Percentiles rank a stretch among this genome's conserved stretches.
Evolutionary conservation across 2,797 vertebrate species (phyloP).

Genomic region (Clamator glandarius): DNA sequence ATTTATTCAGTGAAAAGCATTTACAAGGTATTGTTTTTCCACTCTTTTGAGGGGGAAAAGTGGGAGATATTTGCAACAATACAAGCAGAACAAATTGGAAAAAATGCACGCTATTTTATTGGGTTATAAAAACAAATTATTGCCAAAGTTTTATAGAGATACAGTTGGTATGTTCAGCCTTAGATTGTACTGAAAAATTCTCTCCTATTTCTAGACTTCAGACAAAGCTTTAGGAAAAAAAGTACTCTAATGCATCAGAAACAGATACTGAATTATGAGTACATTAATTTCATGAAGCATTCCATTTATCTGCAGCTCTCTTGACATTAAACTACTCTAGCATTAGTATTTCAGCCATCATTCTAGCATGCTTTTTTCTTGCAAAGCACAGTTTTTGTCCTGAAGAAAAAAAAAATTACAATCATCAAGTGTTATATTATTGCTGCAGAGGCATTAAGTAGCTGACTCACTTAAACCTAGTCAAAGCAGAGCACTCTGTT

Average conservation of each 20-base stretch:
- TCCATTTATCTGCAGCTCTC: background rate
- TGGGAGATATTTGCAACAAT: background rate
- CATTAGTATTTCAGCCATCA: background rate
- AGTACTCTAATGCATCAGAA: background rate
- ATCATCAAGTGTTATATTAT: background rate
- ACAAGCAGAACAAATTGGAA: constrained; percentile 31
- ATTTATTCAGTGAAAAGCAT: background rate
- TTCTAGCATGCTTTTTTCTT: background rate
- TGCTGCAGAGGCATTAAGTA: background rate
- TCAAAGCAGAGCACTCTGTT: background rate
- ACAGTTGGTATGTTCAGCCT: background rate
- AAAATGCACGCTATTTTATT: background rate
- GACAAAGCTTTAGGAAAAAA: background rate
- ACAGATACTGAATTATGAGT: background rate
- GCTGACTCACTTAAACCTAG: background rate
- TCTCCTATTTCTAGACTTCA: background rate
- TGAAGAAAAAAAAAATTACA: background rate
- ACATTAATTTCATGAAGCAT: background rate
- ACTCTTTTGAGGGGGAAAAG: background rate
- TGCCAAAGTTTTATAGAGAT: background rate
- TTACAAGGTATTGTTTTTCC: background rate
- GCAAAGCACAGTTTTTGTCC: background rate
- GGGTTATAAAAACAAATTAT: constrained; percentile 19
- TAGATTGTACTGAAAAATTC: background rate
- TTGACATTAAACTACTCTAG: background rate